Percentiles rank a stretch among this genome's conserved stretches.
These are phyloP conservation scores for Menidia menidia DNA, from an alignment of 2,797 vertebrate species.

Conservation along the genomic window DNA sequence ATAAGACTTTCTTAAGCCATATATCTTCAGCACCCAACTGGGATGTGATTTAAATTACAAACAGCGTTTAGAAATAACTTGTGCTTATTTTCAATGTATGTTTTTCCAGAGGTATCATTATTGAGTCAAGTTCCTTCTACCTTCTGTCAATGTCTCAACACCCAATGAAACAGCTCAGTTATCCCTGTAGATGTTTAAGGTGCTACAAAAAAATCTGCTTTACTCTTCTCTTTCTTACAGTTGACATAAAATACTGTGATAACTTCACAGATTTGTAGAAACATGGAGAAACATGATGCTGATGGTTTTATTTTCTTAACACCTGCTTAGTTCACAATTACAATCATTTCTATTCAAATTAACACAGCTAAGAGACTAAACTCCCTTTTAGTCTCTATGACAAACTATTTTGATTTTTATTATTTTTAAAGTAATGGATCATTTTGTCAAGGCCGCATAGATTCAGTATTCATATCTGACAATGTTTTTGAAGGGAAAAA, in stretches of 20 bases:
- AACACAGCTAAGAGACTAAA: background rate
- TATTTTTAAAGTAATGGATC: background rate
- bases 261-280: too few species aligned
- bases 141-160: too few species aligned
- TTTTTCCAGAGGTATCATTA: background rate
- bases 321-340: background rate
- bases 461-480: constrained; percentile 14
- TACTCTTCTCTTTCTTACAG: too few species aligned
- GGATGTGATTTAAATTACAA: constrained; percentile 23
- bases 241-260: background rate
- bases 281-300: too few species aligned
- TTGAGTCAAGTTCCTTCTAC: too few species aligned
- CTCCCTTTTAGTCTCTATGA: background rate
- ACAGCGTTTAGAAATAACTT: constrained; percentile 5
- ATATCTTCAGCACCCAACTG: constrained; percentile 26
- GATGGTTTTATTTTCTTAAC: too few species aligned
- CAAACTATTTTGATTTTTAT: background rate
- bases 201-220: too few species aligned
- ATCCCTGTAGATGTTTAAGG: too few species aligned
- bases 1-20: constrained; percentile 37
- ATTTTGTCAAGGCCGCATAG: background rate
- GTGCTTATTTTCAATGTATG: constrained; percentile 6
- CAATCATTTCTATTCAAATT: background rate
- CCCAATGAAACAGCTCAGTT: too few species aligned
- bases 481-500: constrained; percentile 1